A percentile compares a stretch with the other conserved stretches of the same genome.
Conservation (phyloP, 2,797 vertebrate species). For the Neostethus bicornis region DNA sequence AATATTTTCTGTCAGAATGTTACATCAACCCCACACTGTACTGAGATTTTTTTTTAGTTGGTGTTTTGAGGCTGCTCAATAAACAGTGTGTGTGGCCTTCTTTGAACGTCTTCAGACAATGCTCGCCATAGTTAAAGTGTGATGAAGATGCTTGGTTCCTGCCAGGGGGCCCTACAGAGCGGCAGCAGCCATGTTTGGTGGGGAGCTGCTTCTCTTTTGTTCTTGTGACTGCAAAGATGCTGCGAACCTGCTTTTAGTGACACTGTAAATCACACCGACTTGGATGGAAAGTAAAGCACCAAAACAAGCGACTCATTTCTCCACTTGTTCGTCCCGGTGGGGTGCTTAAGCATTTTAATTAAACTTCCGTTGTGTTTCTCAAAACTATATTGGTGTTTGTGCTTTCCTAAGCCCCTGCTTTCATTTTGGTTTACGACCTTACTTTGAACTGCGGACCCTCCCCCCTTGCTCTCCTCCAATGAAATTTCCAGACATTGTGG, state of each 20-base stretch:
- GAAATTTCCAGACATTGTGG: slow-evolving; percentile 67
- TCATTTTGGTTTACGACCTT: slow-evolving; percentile 75
- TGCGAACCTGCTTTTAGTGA: slow-evolving; percentile 36
- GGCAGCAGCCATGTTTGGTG: slow-evolving; percentile 41
- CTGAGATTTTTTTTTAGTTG: slow-evolving; percentile 29
- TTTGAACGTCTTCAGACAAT: slow-evolving; percentile 56
- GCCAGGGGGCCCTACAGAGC: slow-evolving; percentile 38
- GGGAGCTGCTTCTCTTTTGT: slow-evolving; percentile 52
- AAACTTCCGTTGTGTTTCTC: slow-evolving; percentile 71
- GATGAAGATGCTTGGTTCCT: slow-evolving; percentile 59
- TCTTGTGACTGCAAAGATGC: slow-evolving; percentile 21
- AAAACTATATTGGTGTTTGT: slow-evolving; percentile 66
- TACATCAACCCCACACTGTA: slow-evolving; percentile 43
- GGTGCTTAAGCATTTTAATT: slow-evolving; percentile 58
- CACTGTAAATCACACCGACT: slow-evolving; percentile 57
- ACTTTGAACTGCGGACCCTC: slow-evolving; percentile 62
- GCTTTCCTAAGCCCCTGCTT: slow-evolving; percentile 67
- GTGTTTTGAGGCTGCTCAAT: slow-evolving; percentile 50
- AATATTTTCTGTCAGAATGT: slow-evolving; percentile 14
- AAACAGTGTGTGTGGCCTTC: slow-evolving; percentile 67
- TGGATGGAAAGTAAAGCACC: slow-evolving; percentile 9
- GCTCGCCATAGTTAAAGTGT: slow-evolving; percentile 55
- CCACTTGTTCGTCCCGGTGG: no score
- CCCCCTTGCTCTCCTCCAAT: slow-evolving; percentile 47
- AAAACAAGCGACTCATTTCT: no score